phyloP scores from a whole-genome alignment of 2,888 invertebrate species.

The Bombylius major region DNA sequence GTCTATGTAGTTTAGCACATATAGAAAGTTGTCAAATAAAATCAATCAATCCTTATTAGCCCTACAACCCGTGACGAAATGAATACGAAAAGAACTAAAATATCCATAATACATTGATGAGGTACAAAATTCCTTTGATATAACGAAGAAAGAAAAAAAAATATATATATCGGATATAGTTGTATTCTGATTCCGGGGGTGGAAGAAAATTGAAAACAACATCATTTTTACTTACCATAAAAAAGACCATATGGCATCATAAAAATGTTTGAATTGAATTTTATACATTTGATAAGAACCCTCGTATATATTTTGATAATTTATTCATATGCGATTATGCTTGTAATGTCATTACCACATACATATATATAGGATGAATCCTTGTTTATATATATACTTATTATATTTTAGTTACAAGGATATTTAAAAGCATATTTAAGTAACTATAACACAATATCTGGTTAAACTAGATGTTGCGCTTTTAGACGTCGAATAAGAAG shows the following conservation, averaged over 20 bases:
- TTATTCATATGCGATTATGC: slow-evolving; percentile 38
- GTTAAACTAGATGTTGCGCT: too few relatives aligned
- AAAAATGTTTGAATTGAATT: background rate
- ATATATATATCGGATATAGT: too few relatives aligned
- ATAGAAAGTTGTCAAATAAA: slow-evolving; percentile 3
- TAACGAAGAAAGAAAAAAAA: background rate
- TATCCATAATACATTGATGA: background rate
- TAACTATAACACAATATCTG: too few relatives aligned
- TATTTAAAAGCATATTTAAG: too few relatives aligned
- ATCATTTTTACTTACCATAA: background rate
- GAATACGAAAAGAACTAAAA: background rate
- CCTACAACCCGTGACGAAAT: slow-evolving; percentile 8
- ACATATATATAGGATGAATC: background rate
- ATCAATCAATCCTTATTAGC: slow-evolving; percentile 20
- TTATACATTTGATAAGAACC: background rate
- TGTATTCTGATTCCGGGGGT: background rate
- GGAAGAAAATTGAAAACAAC: background rate
- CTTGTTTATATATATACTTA: too few relatives aligned
- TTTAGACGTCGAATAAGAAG: too few relatives aligned
- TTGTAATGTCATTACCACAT: slow-evolving; percentile 24
- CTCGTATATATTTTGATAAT: slow-evolving; percentile 21
- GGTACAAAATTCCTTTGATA: slow-evolving; percentile 5
- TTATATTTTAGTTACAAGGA: too few relatives aligned
- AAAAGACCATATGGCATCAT: slow-evolving; percentile 10
- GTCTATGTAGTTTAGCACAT: background rate